phyloP scores from a whole-genome alignment of 2,113 vertebrate genomes.

The Dolichotis patagonum region DNA sequence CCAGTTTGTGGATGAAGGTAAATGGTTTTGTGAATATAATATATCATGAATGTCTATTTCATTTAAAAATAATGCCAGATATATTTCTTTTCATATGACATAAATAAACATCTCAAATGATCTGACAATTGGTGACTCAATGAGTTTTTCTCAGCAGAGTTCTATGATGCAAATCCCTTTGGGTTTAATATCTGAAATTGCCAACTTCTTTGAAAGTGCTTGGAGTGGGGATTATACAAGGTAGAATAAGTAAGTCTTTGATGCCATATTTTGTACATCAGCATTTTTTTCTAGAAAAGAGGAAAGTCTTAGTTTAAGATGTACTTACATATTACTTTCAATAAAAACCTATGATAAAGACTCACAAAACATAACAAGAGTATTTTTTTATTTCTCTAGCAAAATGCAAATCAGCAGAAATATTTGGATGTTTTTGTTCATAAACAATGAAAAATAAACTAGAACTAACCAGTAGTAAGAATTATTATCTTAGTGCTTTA shows the following conservation, averaged over 20 bases:
- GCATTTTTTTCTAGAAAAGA: constrained; percentile 12
- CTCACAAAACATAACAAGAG: neutral
- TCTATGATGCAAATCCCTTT: constrained; percentile 56
- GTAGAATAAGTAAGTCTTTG: constrained; percentile 35
- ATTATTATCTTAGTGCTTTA: constrained; percentile 11
- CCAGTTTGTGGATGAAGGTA: constrained; percentile 71
- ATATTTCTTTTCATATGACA: constrained; percentile 61
- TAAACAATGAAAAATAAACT: neutral
- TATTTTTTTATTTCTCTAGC: neutral
- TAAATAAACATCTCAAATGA: constrained; percentile 68
- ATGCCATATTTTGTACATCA: constrained; percentile 32
- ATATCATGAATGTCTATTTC: constrained; percentile 71
- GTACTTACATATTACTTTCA: neutral
- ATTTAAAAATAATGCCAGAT: constrained; percentile 72
- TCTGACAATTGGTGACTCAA: constrained; percentile 52
- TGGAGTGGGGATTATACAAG: neutral
- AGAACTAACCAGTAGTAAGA: neutral
- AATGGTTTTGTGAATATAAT: constrained; percentile 72
- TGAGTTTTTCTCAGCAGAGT: neutral
- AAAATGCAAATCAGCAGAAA: neutral
- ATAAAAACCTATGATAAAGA: neutral
- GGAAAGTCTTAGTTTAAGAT: constrained; percentile 57
- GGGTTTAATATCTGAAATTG: constrained; percentile 10
- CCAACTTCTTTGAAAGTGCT: constrained; percentile 20
- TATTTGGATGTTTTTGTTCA: neutral